phyloP scores from a whole-genome alignment of 1,140 invertebrate genomes.

The Thaumatotibia leucotreta region DNA sequence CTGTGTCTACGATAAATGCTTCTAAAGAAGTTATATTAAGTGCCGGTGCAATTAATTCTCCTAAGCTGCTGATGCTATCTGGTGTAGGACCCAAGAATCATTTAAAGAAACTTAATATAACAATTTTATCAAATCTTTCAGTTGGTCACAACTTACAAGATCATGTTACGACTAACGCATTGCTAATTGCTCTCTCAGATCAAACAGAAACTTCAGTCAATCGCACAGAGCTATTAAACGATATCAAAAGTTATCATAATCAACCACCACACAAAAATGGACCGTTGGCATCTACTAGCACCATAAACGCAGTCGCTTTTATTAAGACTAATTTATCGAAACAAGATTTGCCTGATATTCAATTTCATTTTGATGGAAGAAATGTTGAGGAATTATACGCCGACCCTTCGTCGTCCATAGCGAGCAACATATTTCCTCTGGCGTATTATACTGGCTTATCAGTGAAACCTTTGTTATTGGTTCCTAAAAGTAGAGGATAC shows the following conservation, averaged over 20 bases:
- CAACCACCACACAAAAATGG: conserved; percentile 61
- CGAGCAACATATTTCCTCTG: conserved; percentile 69
- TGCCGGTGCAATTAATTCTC: conserved; percentile 83
- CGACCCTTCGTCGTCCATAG: conserved; percentile 71
- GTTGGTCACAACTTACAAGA: conserved; percentile 90
- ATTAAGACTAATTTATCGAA: conserved; percentile 74
- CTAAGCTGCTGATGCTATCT: conserved; percentile 86
- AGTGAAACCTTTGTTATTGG: conserved; percentile 78
- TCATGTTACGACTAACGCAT: conserved; percentile 80
- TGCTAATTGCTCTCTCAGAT: conserved; percentile 77
- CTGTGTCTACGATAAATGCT: conserved; percentile 64
- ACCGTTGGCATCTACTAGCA: conserved; percentile 72
- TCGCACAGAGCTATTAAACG: conserved; percentile 62
- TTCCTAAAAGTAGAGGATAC: conserved; percentile 84
- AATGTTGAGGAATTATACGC: conserved; percentile 69
- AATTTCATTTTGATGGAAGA: conserved; percentile 79
- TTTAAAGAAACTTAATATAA: conserved; percentile 76
- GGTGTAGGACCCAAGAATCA: conserved; percentile 84
- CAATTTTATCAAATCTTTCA: conserved; percentile 79
- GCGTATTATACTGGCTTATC: conserved; percentile 74
- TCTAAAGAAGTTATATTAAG: conserved; percentile 86
- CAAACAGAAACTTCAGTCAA: conserved; percentile 62
- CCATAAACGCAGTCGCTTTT: conserved; percentile 73
- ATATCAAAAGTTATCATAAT: conserved; percentile 73
- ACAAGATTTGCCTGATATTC: conserved; percentile 79